These are phyloP conservation scores for Rhyzopertha dominica DNA, from an alignment of 1,140 invertebrate genomes.

Conservation along the genomic window DNA sequence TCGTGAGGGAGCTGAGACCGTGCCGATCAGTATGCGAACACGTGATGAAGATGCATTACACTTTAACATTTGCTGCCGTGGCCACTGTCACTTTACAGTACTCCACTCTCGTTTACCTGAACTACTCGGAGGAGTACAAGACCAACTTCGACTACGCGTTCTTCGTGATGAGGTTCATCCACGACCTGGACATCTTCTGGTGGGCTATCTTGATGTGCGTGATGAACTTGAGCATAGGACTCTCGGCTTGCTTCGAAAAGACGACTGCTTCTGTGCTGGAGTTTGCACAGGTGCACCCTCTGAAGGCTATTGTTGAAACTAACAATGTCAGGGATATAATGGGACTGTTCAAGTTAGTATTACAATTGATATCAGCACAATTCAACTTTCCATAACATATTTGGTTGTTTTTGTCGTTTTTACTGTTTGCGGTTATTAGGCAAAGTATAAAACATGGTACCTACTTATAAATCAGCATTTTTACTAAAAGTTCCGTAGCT, in stretches of 20 bases:
- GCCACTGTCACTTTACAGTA: slow-evolving; percentile 2
- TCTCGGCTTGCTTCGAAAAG: slow-evolving; percentile 36
- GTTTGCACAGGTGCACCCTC: slow-evolving; percentile 30
- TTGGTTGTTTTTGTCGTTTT: too few relatives aligned
- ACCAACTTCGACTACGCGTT: slow-evolving; percentile 23
- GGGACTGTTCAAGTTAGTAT: slow-evolving; percentile 30
- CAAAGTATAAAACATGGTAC: too few relatives aligned
- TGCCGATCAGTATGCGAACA: slow-evolving; percentile 24
- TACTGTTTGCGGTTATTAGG: too few relatives aligned
- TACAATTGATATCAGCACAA: too few relatives aligned
- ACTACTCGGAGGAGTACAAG: slow-evolving; percentile 23
- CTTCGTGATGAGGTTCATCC: slow-evolving; percentile 23
- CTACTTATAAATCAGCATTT: too few relatives aligned
- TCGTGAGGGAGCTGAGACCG: slow-evolving; percentile 22
- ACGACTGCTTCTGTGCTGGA: slow-evolving; percentile 25
- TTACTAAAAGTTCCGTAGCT: too few relatives aligned
- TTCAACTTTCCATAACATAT: too few relatives aligned
- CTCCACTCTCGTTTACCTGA: slow-evolving; percentile 22
- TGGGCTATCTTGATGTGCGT: slow-evolving; percentile 28
- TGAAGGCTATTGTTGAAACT: slow-evolving; percentile 29
- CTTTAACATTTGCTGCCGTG: slow-evolving; percentile 13
- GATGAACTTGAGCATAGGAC: slow-evolving; percentile 24
- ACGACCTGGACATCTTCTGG: slow-evolving; percentile 26
- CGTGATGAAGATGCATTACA: slow-evolving; percentile 21
- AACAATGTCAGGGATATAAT: slow-evolving; percentile 29